Conservation (phyloP, 2,113 vertebrate genomes). For the Coptodon bakossiorum region DNA sequence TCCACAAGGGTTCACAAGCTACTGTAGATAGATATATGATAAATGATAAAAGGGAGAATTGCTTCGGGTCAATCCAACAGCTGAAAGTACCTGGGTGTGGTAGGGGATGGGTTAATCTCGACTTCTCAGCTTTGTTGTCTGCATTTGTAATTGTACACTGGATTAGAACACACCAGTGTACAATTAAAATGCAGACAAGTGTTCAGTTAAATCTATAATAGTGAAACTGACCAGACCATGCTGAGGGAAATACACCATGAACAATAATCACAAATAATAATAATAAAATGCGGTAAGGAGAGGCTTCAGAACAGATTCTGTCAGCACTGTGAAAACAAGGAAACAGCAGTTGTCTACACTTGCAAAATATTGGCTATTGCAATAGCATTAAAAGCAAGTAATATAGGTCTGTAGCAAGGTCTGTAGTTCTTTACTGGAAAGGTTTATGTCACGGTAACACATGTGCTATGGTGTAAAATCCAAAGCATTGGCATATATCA, state of each 20-base stretch:
- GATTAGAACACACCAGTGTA: background rate
- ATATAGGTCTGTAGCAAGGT: background rate
- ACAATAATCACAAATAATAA: background rate
- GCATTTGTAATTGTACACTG: background rate
- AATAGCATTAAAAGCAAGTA: background rate
- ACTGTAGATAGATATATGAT: background rate
- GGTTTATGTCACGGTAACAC: background rate
- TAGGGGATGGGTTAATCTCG: background rate
- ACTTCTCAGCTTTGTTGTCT: background rate
- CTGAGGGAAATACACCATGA: background rate
- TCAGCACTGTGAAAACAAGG: background rate
- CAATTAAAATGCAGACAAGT: background rate
- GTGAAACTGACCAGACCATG: background rate
- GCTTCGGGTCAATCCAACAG: background rate
- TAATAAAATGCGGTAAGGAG: background rate
- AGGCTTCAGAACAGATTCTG: background rate
- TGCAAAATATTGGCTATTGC: background rate
- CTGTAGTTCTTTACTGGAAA: background rate
- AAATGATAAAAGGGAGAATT: background rate
- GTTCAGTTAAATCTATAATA: background rate
- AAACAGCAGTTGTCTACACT: background rate
- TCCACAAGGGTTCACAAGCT: background rate
- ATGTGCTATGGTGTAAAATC: background rate
- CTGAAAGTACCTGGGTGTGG: background rate
- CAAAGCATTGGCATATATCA: background rate